Evolutionary conservation across 2,113 vertebrate species (phyloP).

Genomic region (Petrocephalus zakoni): DNA sequence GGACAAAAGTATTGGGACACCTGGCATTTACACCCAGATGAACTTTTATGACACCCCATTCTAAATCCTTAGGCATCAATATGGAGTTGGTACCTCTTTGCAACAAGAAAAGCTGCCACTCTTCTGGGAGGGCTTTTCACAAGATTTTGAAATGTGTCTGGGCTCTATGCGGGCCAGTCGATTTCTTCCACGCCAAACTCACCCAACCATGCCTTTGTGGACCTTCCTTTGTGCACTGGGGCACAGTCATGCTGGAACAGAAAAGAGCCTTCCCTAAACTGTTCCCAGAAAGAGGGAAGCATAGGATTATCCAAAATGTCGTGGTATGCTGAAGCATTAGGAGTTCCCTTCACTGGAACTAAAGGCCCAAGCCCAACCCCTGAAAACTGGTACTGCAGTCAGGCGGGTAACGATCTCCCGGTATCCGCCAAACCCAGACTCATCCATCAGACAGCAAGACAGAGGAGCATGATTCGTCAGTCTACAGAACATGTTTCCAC

Average conservation of each 20-base stretch:
- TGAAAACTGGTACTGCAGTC: too few species aligned
- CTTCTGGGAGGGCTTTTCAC: background rate
- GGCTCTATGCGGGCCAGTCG: background rate
- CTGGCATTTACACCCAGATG: background rate
- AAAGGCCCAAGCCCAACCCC: too few species aligned
- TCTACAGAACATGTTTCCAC: background rate
- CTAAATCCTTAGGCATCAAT: background rate
- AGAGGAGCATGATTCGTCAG: background rate
- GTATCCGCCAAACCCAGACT: background rate
- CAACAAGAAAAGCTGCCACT: background rate
- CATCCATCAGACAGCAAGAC: background rate
- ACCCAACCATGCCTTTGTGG: too few species aligned
- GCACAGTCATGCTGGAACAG: too few species aligned
- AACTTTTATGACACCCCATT: background rate
- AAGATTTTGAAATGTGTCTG: background rate
- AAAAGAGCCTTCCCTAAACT: too few species aligned
- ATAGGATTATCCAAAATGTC: too few species aligned
- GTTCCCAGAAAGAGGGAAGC: too few species aligned
- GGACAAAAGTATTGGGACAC: background rate
- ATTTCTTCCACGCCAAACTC: too few species aligned
- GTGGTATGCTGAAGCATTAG: too few species aligned
- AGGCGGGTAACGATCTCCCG: background rate
- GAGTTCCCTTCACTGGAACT: too few species aligned
- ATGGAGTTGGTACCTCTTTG: background rate
- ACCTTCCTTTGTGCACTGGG: too few species aligned